Evolutionary conservation across 1,140 invertebrate species (phyloP).

Genomic region (Drosophila gunungcola): DNA sequence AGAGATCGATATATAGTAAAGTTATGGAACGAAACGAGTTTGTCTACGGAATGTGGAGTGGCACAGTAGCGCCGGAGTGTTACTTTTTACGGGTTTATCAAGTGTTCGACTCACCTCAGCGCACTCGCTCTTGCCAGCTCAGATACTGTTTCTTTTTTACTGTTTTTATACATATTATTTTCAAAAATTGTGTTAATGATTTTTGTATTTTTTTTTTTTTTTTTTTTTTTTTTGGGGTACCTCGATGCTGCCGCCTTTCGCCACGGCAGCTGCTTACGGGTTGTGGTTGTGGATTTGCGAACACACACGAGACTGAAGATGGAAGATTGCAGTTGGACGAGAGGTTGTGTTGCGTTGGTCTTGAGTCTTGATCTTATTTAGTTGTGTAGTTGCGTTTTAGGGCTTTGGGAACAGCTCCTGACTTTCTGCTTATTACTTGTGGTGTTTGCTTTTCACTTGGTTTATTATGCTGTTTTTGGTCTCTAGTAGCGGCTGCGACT

Average conservation of each 20-base stretch:
- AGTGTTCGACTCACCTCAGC: constrained; percentile 52
- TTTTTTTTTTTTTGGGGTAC: constrained; percentile 69
- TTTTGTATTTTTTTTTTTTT: constrained; percentile 37
- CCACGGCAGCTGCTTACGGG: constrained; percentile 14
- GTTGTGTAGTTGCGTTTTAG: constrained; percentile 2
- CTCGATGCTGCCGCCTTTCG: constrained; percentile 55
- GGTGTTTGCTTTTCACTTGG: constrained; percentile 2
- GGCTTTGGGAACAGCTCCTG: constrained; percentile 7
- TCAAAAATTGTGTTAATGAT: constrained; percentile 61
- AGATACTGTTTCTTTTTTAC: constrained; percentile 54
- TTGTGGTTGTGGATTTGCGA: constrained; percentile 1
- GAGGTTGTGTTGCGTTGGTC: constrained; percentile 4
- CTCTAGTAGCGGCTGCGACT: constrained; percentile 78
- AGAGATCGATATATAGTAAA: constrained; percentile 10
- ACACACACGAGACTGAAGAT: constrained; percentile 10
- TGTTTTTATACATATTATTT: constrained; percentile 65
- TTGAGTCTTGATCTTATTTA: constrained; percentile 20
- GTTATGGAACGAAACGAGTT: constrained; percentile 36
- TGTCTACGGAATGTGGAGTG: constrained; percentile 38
- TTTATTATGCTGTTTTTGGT: constrained; percentile 40
- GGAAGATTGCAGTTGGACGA: constrained; percentile 2
- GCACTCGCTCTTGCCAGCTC: constrained; percentile 40
- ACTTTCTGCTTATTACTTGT: constrained; percentile 20
- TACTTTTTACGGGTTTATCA: constrained; percentile 23
- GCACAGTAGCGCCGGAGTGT: constrained; percentile 26